phyloP scores from a whole-genome alignment of 2,113 vertebrate genomes.

The Dasyurus viverrinus region DNA sequence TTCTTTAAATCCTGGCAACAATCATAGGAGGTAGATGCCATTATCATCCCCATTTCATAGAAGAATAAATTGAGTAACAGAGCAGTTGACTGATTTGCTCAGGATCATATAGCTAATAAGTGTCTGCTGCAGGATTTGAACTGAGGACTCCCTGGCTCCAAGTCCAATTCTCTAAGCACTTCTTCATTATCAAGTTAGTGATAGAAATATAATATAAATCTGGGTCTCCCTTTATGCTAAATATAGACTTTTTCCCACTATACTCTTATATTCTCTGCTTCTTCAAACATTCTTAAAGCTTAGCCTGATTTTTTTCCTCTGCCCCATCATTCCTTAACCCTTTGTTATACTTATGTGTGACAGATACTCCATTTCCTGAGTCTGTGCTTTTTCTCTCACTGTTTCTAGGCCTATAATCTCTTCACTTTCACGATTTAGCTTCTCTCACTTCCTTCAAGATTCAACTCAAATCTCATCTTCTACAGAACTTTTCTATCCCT shows the following conservation, averaged over 20 bases:
- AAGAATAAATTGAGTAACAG: not conserved
- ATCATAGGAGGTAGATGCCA: not conserved
- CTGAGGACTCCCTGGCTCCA: not conserved
- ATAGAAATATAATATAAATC: not conserved
- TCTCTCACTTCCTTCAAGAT: not conserved
- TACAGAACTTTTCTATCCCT: not conserved
- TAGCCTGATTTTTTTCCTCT: not conserved
- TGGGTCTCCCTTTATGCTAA: not conserved
- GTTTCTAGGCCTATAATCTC: not conserved
- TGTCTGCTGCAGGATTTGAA: not conserved
- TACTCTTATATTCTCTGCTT: not conserved
- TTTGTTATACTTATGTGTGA: not conserved
- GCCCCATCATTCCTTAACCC: not conserved
- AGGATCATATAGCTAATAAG: not conserved
- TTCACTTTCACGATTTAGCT: not conserved
- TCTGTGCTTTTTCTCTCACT: not conserved
- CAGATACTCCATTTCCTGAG: not conserved
- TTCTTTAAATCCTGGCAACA: not conserved
- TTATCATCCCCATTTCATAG: not conserved
- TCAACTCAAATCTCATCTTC: not conserved
- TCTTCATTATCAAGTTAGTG: not conserved
- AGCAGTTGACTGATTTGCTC: not conserved
- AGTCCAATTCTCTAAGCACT: not conserved
- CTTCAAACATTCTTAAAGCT: not conserved
- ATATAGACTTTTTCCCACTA: not conserved